Percentiles rank a stretch among this genome's conserved stretches.
These are phyloP conservation scores for Agelas oroides DNA, from an alignment of 37 sponge, comb jelly and placozoan species.

Conservation along the genomic window DNA sequence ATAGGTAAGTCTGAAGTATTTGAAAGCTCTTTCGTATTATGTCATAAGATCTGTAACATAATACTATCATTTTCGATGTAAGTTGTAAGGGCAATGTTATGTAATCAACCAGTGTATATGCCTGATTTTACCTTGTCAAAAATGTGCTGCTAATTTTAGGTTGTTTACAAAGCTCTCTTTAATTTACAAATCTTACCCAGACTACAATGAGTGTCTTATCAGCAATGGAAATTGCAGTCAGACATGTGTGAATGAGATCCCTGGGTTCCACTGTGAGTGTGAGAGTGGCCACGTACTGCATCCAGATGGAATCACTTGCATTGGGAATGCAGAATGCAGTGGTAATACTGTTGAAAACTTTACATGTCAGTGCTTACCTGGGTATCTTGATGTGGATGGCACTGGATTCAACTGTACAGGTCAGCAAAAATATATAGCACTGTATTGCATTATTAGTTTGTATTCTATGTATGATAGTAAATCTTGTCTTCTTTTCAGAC, in stretches of 20 bases:
- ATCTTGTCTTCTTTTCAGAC: conserved; percentile 12
- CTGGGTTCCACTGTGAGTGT: conserved; percentile 51
- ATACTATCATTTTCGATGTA: too few relatives aligned
- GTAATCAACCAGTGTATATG: too few relatives aligned
- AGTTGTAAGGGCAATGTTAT: too few relatives aligned
- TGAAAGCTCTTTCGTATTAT: too few relatives aligned
- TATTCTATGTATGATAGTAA: too few relatives aligned
- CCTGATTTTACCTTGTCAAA: too few relatives aligned
- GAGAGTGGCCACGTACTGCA: conserved; percentile 23
- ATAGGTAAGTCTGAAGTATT: conserved; percentile 25
- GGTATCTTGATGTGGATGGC: neutral
- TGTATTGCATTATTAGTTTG: too few relatives aligned
- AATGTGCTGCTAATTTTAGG: too few relatives aligned
- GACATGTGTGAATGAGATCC: conserved; percentile 32
- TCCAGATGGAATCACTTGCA: conserved; percentile 4
- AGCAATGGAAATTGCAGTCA: conserved; percentile 29
- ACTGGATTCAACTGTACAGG: conserved; percentile 30
- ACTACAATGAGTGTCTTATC: conserved; percentile 38
- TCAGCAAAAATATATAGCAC: too few relatives aligned
- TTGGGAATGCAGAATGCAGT: conserved; percentile 28
- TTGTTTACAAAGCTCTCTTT: too few relatives aligned
- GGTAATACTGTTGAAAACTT: neutral
- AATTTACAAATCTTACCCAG: too few relatives aligned
- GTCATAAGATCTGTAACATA: too few relatives aligned
- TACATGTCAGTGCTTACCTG: conserved; percentile 21